phyloP scores from a whole-genome alignment of 2,888 invertebrate species.

The Alentia gelatinosa region DNA sequence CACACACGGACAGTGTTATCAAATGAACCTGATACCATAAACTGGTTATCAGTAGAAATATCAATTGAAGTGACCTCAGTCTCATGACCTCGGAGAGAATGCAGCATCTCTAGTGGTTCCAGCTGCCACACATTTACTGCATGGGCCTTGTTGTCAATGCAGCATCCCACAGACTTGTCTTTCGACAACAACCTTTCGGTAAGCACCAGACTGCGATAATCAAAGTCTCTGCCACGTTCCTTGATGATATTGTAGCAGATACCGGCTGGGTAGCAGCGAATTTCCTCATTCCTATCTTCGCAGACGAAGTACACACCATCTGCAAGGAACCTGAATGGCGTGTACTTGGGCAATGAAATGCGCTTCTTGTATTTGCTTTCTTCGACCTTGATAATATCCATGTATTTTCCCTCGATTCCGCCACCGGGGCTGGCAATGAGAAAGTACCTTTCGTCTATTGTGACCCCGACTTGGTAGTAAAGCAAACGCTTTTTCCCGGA shows the following conservation, averaged over 20 bases:
- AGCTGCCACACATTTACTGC: constrained; percentile 53
- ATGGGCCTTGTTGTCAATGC: neutral
- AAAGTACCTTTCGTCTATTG: constrained; percentile 59
- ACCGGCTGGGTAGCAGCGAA: neutral
- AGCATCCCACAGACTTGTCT: constrained; percentile 48
- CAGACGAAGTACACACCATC: constrained; percentile 56
- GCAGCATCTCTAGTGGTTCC: constrained; percentile 36
- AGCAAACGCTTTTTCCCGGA: constrained; percentile 57
- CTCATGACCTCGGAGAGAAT: constrained; percentile 55
- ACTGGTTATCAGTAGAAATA: constrained; percentile 54
- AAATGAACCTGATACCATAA: constrained; percentile 59
- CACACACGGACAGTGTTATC: constrained; percentile 63
- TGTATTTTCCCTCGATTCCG: constrained; percentile 33
- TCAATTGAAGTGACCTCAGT: constrained; percentile 35
- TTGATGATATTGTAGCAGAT: neutral
- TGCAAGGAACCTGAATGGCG: constrained; percentile 52
- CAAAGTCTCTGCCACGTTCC: neutral
- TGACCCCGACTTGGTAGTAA: constrained; percentile 56
- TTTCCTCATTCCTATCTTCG: neutral
- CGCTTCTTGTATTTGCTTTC: constrained; percentile 29
- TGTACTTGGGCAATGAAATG: neutral
- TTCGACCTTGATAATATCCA: constrained; percentile 60
- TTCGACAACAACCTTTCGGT: constrained; percentile 42
- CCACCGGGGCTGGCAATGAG: constrained; percentile 58
- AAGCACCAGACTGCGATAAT: constrained; percentile 46